A percentile compares a stretch with the other conserved stretches of the same genome.
These are phyloP conservation scores for Dryocosmus kuriphilus DNA, from an alignment of 2,888 invertebrate genomes.

Conservation along the genomic window DNA sequence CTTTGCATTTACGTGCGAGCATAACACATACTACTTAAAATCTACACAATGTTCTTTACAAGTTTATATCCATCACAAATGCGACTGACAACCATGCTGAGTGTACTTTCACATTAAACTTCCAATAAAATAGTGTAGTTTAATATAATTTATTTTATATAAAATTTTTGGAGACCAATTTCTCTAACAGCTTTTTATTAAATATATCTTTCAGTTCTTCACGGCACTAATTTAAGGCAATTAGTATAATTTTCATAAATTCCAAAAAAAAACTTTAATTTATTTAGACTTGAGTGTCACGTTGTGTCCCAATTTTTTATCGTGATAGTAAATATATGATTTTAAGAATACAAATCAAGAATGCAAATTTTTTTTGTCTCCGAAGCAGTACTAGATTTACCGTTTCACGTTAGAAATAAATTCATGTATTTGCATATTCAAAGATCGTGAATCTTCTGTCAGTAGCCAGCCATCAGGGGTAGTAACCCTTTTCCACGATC, in stretches of 20 bases:
- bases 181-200: no score
- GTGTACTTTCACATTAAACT: no score
- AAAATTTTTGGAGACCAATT: no score
- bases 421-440: conserved; percentile 70
- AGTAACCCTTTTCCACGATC: no score
- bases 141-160: no score
- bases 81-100: conserved; percentile 17
- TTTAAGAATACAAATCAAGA: neutral
- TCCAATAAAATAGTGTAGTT: no score
- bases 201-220: no score
- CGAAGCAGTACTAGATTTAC: conserved; percentile 59
- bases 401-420: conserved; percentile 67
- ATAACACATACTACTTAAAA: conserved; percentile 7
- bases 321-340: neutral
- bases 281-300: no score
- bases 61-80: conserved; percentile 1
- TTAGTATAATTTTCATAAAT: no score
- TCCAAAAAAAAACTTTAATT: no score
- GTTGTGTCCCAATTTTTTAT: neutral
- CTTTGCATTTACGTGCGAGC: neutral
- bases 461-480: conserved; percentile 58
- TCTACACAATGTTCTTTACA: neutral
- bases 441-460: conserved; percentile 68
- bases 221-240: no score
- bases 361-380: neutral